Base-by-base conservation (phyloP, 2,888 invertebrate species). In the Tenthredo distinguenda region DNA sequence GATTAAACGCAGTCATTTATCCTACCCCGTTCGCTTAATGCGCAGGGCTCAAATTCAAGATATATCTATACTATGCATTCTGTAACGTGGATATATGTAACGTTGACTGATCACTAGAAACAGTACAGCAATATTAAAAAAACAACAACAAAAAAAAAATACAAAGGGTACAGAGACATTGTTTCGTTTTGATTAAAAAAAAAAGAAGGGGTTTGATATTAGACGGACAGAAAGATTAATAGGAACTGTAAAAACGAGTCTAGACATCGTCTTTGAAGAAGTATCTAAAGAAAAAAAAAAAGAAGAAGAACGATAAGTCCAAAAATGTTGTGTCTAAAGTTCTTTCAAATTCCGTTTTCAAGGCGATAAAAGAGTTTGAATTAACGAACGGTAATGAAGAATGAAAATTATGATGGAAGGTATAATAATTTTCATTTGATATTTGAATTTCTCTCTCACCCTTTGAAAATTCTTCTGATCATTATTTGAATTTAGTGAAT, bases 1-100 rank as follows among this genome's bases (percentile, higher is more conserved):
- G 72, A 72, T 72, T 72, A 72, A 72, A 72, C 40, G 37, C 12
- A 40, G n/a, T 72, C 72, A 21, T 72, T 72, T 40, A 40, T 72
- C 72, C 72, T 10, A 37, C 40, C 37, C 72, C 31, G 31, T 31
- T 34, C 71, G 6, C 34, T 40, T 37, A 71, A 71, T 37, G 34
- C 71, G 71, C 72, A 37, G 72, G 43, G 34, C 18, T 68, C 68
- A 68, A 68, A 34, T 68, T 68, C 68, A 15, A 34, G 34, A 68
- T 68, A 68, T 7, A 55, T 1, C n/a, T 55, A 55, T 55, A 55
- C 50, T 7, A n/a, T 1, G n/a, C n/a, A n/a, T 55, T 0, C 50
- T 26, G 10, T 62, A 62, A n/a, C 18, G n/a, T 62, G 1, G n/a
- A 10, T 26, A 18, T 68, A 18, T 68, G 10, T 34, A 68, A 68